These are phyloP conservation scores for Etheostoma perlongum DNA, from an alignment of 2,797 vertebrate species.

Conservation along the genomic window DNA sequence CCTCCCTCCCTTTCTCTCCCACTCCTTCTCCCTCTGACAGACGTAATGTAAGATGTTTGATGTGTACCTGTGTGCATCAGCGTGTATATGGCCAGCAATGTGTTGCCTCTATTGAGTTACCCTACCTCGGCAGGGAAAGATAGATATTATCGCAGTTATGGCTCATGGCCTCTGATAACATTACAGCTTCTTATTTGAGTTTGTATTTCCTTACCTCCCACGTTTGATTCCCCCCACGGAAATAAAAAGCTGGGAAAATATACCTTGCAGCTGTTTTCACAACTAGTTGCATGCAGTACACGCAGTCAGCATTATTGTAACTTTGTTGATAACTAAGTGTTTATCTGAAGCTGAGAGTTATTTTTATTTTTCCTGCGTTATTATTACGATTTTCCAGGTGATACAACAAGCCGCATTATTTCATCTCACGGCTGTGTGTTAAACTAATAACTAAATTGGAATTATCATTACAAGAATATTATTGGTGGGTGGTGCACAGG, in stretches of 20 bases:
- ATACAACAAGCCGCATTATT: slow-evolving; percentile 15
- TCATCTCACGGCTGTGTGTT: not conserved
- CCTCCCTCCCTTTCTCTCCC: not conserved
- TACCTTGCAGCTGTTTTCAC: slow-evolving; percentile 56
- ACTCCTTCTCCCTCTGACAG: slow-evolving; percentile 61
- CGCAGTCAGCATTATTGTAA: slow-evolving; percentile 48
- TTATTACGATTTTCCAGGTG: slow-evolving; percentile 33
- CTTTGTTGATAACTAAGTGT: slow-evolving; percentile 46
- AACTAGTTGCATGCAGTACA: slow-evolving; percentile 46
- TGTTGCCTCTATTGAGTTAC: slow-evolving; percentile 76
- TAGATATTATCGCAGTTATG: slow-evolving; percentile 74
- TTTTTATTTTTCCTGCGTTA: slow-evolving; percentile 34
- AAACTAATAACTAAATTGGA: slow-evolving; percentile 2
- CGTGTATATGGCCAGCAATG: slow-evolving; percentile 58
- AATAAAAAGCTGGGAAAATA: slow-evolving; percentile 60
- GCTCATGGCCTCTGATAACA: slow-evolving; percentile 76
- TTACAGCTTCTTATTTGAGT: slow-evolving; percentile 76
- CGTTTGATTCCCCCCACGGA: slow-evolving; percentile 65
- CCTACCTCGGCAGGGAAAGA: slow-evolving; percentile 64
- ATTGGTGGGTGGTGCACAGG: not conserved
- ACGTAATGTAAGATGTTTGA: slow-evolving; percentile 77
- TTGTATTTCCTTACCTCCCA: slow-evolving; percentile 68
- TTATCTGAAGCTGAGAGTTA: slow-evolving; percentile 38
- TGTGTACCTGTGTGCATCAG: slow-evolving; percentile 76
- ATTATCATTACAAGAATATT: slow-evolving; percentile 1